Conservation (phyloP, 64 coral and sea anemone genomes). For the Anthopleura sola region DNA sequence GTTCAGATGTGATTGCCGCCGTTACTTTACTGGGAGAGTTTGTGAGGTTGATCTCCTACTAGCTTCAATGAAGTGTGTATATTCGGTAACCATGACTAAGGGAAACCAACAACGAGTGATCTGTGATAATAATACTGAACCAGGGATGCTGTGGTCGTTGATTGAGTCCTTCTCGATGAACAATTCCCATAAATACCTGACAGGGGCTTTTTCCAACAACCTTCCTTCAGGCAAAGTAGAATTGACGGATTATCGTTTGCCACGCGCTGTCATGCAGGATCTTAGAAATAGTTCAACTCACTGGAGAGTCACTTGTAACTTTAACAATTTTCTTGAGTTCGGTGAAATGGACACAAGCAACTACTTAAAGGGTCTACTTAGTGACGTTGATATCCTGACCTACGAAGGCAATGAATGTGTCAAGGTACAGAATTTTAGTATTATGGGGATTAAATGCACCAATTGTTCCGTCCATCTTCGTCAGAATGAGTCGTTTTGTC, state of each 20-base stretch:
- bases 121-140: conserved; percentile 16
- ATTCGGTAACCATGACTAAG: not conserved
- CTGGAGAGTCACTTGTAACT: conserved; percentile 26
- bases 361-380: not conserved
- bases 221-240: not conserved
- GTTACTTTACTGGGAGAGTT: conserved; percentile 4
- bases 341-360: not conserved
- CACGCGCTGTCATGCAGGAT: not conserved
- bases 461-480: conserved; percentile 13
- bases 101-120: not conserved
- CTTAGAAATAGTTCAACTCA: not conserved
- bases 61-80: not conserved
- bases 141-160: conserved; percentile 5
- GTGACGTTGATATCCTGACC: conserved; percentile 11
- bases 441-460: not conserved
- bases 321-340: not conserved
- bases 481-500: not conserved
- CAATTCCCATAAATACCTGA: not conserved
- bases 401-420: not conserved
- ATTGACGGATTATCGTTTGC: conserved; percentile 2
- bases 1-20: conserved; percentile 3
- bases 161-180: conserved; percentile 29
- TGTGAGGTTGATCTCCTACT: not conserved
- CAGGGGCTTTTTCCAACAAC: not conserved
- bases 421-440: not conserved